Base-by-base conservation (phyloP, 2,113 vertebrate genomes). In the Euleptes europaea region DNA sequence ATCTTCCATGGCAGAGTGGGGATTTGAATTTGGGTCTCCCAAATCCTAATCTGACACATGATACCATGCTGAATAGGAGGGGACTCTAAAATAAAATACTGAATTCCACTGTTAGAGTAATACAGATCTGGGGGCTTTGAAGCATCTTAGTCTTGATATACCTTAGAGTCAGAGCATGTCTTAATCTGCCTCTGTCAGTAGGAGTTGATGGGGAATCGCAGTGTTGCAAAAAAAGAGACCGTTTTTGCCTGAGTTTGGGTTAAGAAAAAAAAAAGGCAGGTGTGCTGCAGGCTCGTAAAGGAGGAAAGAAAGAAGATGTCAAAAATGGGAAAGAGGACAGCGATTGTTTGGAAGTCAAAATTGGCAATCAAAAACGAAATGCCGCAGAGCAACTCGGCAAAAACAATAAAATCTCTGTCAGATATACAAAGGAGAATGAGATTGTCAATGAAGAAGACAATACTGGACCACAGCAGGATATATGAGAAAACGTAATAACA, bases 401-500 rank as follows among this genome's bases (percentile, higher is more conserved):
- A 86, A 92, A 77, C 81, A 91, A 92, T 84, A 86, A 91, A 84
- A 82, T 79, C 77, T 85, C 49, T 69, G 82, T 84, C 86, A 91
- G 78, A 74, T 91, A 87, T 80, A 82, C 84, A 81, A 84, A 91
- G 54, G 69, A 28, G 87, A 86, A 66, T 70, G 70, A 85, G 69
- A 76, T 76, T 84, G 72, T 76, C 73, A 54, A 65, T 84, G 73
- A 67, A 75, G 74, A 31, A 87, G 87, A 92, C 84, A 83, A 89
- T 80, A 86, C 81, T 84, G 73, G 84, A 42, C 86, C 76, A 88
- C 0, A 7, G 70, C 85, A 90, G 86, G 87, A 84, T 78, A 63
- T 80, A 90, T 89, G 86, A 91, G 88, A 79, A 80, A 93, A 90
- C 82, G 86, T 89, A 90, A 93, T 89, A 89, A 93, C 88, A 91